Percentiles rank a stretch among this genome's conserved stretches.
Evolutionary conservation across 2,113 vertebrate genomes (phyloP).

Genomic region (Corydoras sp.): DNA sequence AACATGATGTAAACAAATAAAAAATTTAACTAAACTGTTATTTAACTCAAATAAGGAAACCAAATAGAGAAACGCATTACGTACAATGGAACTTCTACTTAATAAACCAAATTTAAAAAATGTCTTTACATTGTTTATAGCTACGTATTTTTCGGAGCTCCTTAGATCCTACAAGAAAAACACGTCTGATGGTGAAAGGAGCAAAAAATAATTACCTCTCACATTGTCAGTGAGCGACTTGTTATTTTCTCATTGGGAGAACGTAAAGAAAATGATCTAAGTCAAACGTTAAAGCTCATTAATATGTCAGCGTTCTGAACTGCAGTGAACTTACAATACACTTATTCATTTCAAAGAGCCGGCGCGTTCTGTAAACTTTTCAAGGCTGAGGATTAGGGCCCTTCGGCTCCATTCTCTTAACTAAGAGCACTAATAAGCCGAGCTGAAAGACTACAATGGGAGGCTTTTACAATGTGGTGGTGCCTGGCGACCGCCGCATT

Average conservation of each 20-base stretch:
- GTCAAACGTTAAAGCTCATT: background rate
- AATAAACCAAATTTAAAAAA: background rate
- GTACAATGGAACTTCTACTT: background rate
- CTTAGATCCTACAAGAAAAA: background rate
- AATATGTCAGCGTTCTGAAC: background rate
- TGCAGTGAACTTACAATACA: background rate
- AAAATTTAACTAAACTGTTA: too few relatives aligned
- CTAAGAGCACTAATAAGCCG: slow-evolving; percentile 22
- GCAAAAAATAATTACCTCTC: too few relatives aligned
- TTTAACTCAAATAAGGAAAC: too few relatives aligned
- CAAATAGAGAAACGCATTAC: too few relatives aligned
- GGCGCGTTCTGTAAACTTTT: background rate
- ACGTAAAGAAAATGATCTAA: too few relatives aligned
- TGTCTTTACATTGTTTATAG: background rate
- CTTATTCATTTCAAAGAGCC: background rate
- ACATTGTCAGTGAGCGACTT: too few relatives aligned
- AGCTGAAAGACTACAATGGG: slow-evolving; percentile 23
- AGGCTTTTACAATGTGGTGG: slow-evolving; percentile 26
- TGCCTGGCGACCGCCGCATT: background rate
- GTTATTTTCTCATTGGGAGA: too few relatives aligned
- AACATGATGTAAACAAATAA: too few relatives aligned
- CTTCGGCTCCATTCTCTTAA: slow-evolving; percentile 15
- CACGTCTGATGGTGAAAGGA: too few relatives aligned
- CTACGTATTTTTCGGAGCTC: background rate
- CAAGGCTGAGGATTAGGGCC: slow-evolving; percentile 3